Evolutionary conservation across 2,888 invertebrate species (phyloP), one percentile per base, ranked within the genome.

Genomic region (Metallyticus violacea): DNA sequence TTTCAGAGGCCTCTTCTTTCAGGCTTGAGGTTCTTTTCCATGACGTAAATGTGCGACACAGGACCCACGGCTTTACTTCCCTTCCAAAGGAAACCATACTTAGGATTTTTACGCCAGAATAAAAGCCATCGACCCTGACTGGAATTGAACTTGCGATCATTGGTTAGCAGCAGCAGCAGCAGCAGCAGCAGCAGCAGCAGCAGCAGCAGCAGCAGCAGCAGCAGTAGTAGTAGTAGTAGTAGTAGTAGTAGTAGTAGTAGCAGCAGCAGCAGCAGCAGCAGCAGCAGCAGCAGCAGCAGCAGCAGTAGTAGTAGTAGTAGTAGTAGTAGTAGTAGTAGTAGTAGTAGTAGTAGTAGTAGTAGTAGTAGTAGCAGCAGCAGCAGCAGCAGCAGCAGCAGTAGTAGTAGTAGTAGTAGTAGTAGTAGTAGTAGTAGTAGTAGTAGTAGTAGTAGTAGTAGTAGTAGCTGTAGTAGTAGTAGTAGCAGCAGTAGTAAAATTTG

Each of bases 131-230:
- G n/a, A n/a, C n/a, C n/a, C n/a, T n/a, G n/a, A n/a, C n/a, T n/a
- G n/a, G n/a, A n/a, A n/a, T n/a, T n/a, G n/a, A n/a, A n/a, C n/a
- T n/a, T n/a, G n/a, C n/a, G n/a, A n/a, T n/a, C n/a, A 26, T 26
- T 26, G 9, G 26, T 79, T 7, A 26, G 26, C 79, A 79, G 79
- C 79, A 79, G 79, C 79, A 79, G 79, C 79, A 79, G 79, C 79
- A 79, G 79, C 79, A 79, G 79, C 79, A 79, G 79, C 79, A 79
- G 79, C 79, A 79, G 79, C 79, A 79, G 79, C 79, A 79, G 79
- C 79, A 79, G 79, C 79, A 79, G 79, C 79, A 79, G 79, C 79
- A 79, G 79, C 79, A 79, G 79, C 79, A 79, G 79, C 79, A 79
- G 79, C 79, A 79, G 79, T n/a, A 26, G 82, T 29, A 81, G 25